phyloP scores from a whole-genome alignment of 2,113 vertebrate species.

The Camelus bactrianus region DNA sequence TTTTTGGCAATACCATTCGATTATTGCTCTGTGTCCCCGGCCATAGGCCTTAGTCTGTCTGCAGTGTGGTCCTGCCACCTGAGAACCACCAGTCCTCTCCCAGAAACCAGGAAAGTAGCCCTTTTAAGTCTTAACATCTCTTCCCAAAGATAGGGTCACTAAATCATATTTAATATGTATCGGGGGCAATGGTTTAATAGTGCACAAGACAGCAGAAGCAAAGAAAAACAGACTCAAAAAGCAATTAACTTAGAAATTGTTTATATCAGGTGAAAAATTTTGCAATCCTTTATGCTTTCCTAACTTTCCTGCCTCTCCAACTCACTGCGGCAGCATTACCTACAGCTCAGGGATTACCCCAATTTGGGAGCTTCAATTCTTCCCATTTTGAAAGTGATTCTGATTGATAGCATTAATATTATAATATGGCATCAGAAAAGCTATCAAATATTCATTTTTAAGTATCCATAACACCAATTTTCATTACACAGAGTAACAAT shows the following conservation, averaged over 20 bases:
- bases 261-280: slow-evolving; percentile 70
- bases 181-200: slow-evolving; percentile 66
- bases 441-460: slow-evolving; percentile 72
- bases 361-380: slow-evolving; percentile 1
- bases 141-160: slow-evolving; percentile 34
- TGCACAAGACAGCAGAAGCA: slow-evolving; percentile 61
- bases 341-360: slow-evolving; percentile 53
- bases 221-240: slow-evolving; percentile 69
- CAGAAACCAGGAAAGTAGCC: background rate
- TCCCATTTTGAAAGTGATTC: slow-evolving; percentile 63
- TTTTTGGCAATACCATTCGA: background rate
- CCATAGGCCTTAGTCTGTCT: background rate
- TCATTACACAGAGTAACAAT: slow-evolving; percentile 56
- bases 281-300: slow-evolving; percentile 58
- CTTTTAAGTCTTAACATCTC: slow-evolving; percentile 49
- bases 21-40: background rate
- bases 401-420: slow-evolving; percentile 75
- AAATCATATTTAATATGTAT: slow-evolving; percentile 70
- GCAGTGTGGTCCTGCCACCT: background rate
- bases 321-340: background rate
- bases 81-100: background rate
- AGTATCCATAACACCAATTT: slow-evolving; percentile 45
- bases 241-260: slow-evolving; percentile 73
- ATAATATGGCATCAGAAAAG: slow-evolving; percentile 50
- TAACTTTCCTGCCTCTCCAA: slow-evolving; percentile 70